Percentiles rank a stretch among this genome's conserved stretches.
Conservation (phyloP, 2,797 vertebrate species). For the Sandelia bainsii region DNA sequence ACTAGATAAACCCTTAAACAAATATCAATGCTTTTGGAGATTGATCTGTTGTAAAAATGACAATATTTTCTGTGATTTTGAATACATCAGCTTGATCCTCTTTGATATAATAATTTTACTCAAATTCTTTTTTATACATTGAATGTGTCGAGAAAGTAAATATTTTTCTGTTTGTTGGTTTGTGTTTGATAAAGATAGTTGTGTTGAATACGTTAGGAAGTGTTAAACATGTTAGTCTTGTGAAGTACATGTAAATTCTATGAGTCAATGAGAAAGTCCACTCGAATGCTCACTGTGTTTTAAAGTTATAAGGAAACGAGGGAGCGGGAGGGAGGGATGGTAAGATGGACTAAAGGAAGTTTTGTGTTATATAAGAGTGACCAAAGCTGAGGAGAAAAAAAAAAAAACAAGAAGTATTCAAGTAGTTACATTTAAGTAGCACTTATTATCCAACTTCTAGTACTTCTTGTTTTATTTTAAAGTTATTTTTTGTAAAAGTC, state of each 20-base stretch:
- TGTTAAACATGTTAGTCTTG: slow-evolving; percentile 79
- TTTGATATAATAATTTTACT: slow-evolving; percentile 81
- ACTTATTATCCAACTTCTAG: slow-evolving; percentile 73
- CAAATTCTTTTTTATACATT: slow-evolving; percentile 77
- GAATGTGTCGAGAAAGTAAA: slow-evolving; percentile 64
- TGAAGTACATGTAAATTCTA: slow-evolving; percentile 85
- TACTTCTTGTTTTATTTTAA: slow-evolving; percentile 78
- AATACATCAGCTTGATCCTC: slow-evolving; percentile 71
- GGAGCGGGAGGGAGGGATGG: slow-evolving; percentile 16
- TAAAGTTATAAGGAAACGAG: slow-evolving; percentile 50
- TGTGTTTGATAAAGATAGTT: slow-evolving; percentile 77
- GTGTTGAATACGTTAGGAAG: slow-evolving; percentile 79
- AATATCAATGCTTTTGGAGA: slow-evolving; percentile 69
- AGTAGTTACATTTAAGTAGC: slow-evolving; percentile 83
- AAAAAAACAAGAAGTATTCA: slow-evolving; percentile 69
- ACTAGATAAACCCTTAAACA: slow-evolving; percentile 59
- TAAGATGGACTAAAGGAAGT: slow-evolving; percentile 39
- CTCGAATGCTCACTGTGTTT: slow-evolving; percentile 76
- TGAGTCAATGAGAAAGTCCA: slow-evolving; percentile 72
- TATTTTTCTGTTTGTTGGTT: slow-evolving; percentile 68
- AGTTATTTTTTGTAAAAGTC: slow-evolving; percentile 79
- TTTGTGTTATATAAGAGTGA: slow-evolving; percentile 77
- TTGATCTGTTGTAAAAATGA: slow-evolving; percentile 60
- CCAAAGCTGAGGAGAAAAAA: slow-evolving; percentile 77
- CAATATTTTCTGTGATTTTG: slow-evolving; percentile 75